These are phyloP conservation scores for Gari tellinella DNA, from an alignment of 2,888 invertebrate species.

Conservation along the genomic window DNA sequence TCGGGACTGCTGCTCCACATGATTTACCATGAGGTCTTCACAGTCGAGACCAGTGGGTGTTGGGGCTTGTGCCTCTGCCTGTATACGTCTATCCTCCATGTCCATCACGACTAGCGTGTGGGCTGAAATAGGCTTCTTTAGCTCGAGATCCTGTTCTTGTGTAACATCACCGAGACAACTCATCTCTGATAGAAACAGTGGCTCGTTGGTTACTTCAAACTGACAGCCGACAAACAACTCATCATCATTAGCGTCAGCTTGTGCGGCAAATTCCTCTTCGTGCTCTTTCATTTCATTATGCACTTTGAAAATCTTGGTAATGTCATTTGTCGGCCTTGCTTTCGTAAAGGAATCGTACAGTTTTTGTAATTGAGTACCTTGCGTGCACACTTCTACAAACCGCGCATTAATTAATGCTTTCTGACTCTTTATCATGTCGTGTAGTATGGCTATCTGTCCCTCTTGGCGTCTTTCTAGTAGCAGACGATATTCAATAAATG, in stretches of 20 bases:
- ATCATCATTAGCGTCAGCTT: slow-evolving; percentile 70
- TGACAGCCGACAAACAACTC: slow-evolving; percentile 72
- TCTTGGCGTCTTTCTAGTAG: slow-evolving; percentile 77
- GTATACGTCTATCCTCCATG: slow-evolving; percentile 44
- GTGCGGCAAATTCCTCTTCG: slow-evolving; percentile 70
- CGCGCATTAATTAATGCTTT: slow-evolving; percentile 72
- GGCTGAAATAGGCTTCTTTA: slow-evolving; percentile 72
- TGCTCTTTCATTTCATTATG: slow-evolving; percentile 75
- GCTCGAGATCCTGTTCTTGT: slow-evolving; percentile 61
- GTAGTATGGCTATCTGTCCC: slow-evolving; percentile 69
- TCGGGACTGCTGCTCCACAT: slow-evolving; percentile 33
- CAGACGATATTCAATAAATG: slow-evolving; percentile 79
- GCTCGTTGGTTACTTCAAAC: slow-evolving; percentile 76
- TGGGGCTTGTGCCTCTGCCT: slow-evolving; percentile 45
- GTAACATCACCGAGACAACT: slow-evolving; percentile 77
- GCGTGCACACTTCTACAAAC: slow-evolving; percentile 74
- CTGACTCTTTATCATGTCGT: slow-evolving; percentile 73
- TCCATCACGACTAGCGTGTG: slow-evolving; percentile 73
- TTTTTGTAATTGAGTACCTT: slow-evolving; percentile 75
- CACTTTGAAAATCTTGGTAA: slow-evolving; percentile 74
- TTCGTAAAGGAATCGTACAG: slow-evolving; percentile 72
- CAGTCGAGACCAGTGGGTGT: slow-evolving; percentile 38
- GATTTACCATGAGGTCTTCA: slow-evolving; percentile 52
- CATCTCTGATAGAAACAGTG: slow-evolving; percentile 75
- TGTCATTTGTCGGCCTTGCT: slow-evolving; percentile 72